Evolutionary conservation across 92 coral and sea anemone species (phyloP), one percentile per base, ranked within the genome.

Genomic region (Zoanthus solanderi): DNA sequence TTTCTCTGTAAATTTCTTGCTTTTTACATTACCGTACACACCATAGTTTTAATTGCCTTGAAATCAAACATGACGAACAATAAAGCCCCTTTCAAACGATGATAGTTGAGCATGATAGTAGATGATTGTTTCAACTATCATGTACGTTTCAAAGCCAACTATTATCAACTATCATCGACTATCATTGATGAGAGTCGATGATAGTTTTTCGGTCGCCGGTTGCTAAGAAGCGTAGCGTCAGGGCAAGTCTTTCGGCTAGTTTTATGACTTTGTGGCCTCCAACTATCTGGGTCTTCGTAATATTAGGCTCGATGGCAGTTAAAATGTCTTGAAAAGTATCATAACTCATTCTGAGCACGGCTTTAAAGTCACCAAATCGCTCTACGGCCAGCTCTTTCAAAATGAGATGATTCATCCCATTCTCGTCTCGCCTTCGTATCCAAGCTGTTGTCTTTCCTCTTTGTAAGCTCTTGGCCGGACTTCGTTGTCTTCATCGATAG

Each of bases 211-310:
- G 23, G 23, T 90, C 92, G n/a, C 92, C 92, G 18, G 92, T 90
- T 3, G 90, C 92, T 8, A 90, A 30, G 73, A 77, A 90, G 54
- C 92, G 56, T 17, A 90, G 34, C 10, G 87, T 78, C 66, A 90
- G 71, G 28, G 76, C 63, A 7, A 82, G 68, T 18, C 86, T 82
- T 18, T 31, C 50, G 15, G 86, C 58, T 11, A 76, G 75, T 63
- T 46, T 18, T 7, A 82, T 61, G 30, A 82, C 86, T 61, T 60
- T 82, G 18, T 82, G 75, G 8, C 86, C 86, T 60, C 76, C 86
- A 2, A 6, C n/a, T 12, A 82, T 15, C 31, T 82, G 76, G 52
- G 6, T n/a, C 15, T 68, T 50, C 29, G 58, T 31, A 65, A 82
- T 82, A 28, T 28, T 30, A 16, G 86, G 86, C 86, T 34, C 76